Percentiles rank a stretch among this genome's conserved stretches.
Evolutionary conservation across 2,888 invertebrate genomes (phyloP).

Genomic region (Ochropleura leucogaster): DNA sequence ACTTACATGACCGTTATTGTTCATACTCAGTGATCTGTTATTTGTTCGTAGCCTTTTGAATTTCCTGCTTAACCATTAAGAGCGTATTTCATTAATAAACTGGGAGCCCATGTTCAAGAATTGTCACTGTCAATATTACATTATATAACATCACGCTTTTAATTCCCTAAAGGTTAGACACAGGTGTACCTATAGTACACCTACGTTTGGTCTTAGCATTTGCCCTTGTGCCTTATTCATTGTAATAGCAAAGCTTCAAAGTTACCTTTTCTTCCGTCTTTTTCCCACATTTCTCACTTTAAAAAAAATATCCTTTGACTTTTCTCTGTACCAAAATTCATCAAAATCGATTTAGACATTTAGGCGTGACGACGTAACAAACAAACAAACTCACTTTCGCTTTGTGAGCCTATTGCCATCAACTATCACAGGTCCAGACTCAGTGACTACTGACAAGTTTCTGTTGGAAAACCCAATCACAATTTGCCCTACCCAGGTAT

Average conservation of each 20-base stretch:
- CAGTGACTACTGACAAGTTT: neutral
- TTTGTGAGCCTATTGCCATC: neutral
- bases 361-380: too few relatives aligned
- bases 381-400: too few relatives aligned
- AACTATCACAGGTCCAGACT: neutral
- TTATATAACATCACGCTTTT: neutral
- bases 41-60: conserved; percentile 33
- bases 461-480: neutral
- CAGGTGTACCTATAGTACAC: neutral
- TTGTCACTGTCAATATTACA: neutral
- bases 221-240: too few relatives aligned
- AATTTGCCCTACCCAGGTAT: neutral
- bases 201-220: neutral
- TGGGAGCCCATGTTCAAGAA: too few relatives aligned
- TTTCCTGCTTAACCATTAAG: conserved; percentile 17
- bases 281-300: too few relatives aligned
- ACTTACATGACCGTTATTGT: conserved; percentile 42
- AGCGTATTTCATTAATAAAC: neutral
- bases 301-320: too few relatives aligned
- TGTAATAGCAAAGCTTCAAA: too few relatives aligned
- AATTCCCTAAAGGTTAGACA: neutral
- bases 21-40: conserved; percentile 26
- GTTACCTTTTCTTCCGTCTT: too few relatives aligned
- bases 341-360: too few relatives aligned
- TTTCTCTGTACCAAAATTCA: too few relatives aligned